Base-by-base conservation (phyloP, 2,113 vertebrate species). In the Myiagra hebetior region DNA sequence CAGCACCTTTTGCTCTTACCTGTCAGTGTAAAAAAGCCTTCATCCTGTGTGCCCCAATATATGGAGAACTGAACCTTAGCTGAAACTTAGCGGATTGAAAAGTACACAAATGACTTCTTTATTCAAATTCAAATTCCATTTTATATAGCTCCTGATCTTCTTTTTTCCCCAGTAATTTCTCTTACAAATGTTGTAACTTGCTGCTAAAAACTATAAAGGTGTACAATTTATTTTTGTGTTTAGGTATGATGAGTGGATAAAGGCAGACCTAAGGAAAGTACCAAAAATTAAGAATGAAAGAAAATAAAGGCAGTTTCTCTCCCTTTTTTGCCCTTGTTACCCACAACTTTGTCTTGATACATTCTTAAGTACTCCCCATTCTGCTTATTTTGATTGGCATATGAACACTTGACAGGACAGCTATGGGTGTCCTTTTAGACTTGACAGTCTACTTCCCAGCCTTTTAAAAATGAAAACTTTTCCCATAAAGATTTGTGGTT, bases 221-320 rank as follows among this genome's bases (percentile, higher is more conserved):
- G 75, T 90, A 60, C 65, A 42, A 37, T 50, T 72, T 52, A 41
- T 31, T 90, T 96, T 96, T 53, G 52, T 82, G 49, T 97, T 95
- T 98, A 99, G 98, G 96, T 99, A 99, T 87, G 99, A 99, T 83
- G 99, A 99, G 92, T 99, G 98, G 99, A 98, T 99, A 98, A 99
- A 99, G 98, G 98, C 98, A 80, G 99, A 99, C 2, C 0, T 1
- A 97, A 99, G 99, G 98, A 99, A 99, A 96, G 98, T 99, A 80
- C 98, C 98, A 85, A 99, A 99, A 98, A 98, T 99, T 97, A 99
- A 99, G 97, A 99, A 99, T 95, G 99, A 93, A 99, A 99, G 97
- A 99, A 99, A 99, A 99, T 99, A 98, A 99, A 99, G 98, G 98
- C 99, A 98, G 59, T 47, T 94, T 65, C 3, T 46, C 50, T 91